Base-by-base conservation (phyloP, 2,797 vertebrate species). In the Myiotriccus ornatus region DNA sequence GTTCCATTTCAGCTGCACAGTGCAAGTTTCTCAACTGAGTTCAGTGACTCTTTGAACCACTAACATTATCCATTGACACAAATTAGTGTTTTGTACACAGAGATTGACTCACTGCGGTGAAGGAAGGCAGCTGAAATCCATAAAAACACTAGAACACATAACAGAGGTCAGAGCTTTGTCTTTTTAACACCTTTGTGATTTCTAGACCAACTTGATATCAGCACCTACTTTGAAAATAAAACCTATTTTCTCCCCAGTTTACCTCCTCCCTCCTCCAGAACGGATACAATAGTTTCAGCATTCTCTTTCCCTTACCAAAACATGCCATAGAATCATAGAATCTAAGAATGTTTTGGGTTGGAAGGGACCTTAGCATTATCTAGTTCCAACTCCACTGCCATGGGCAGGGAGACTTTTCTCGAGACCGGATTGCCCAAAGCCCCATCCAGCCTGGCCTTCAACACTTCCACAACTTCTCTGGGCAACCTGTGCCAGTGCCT, bases 31-130 rank as follows among this genome's bases (percentile, higher is more conserved):
- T 68, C 14, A 28, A 1, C 5, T n/a, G 27, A 9, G 3, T 37
- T 75, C 49, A n/a, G 19, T 10, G 12, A 53, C 32, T 12, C 2
- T 34, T 67, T 43, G 10, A 37, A 53, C 12, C 35, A 12, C 44
- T 60, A 55, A 71, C 24, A 15, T 19, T n/a, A 52, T 49, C 5
- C 34, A 12, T 8, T 57, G 53, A 10, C 57, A 60, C 3, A 37
- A 84, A 65, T 34, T 7, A 18, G 3, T 34, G 14, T 47, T 76
- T 86, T 68, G 12, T 46, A 46, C 35, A 39, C 21, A 59, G 19
- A 71, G 1, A 55, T 23, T 3, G 5, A 35, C 47, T 64, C 0
- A 0, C 9, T 35, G 15, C 16, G 17, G 21, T 63, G 49, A 79
- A 82, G 20, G 14, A 78, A 73, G 20, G 18, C 11, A 55, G 13